phyloP scores from a whole-genome alignment of 2,113 vertebrate genomes.

The Grus americana region DNA sequence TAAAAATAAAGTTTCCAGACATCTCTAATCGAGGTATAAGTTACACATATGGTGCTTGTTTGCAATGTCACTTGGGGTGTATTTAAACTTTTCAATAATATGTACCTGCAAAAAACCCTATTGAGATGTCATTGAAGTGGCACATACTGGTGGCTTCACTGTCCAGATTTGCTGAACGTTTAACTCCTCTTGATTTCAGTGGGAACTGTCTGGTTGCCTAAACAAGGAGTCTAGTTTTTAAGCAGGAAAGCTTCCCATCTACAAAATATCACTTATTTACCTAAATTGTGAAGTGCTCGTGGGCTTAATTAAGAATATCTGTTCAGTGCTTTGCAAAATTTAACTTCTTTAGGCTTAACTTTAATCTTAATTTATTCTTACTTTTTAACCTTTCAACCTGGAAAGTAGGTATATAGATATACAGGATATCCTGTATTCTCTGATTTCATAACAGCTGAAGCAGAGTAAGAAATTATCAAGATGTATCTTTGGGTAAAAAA shows the following conservation, averaged over 20 bases:
- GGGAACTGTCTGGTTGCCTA: not conserved
- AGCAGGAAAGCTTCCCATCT: not conserved
- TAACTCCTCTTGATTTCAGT: not conserved
- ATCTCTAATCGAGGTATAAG: not conserved
- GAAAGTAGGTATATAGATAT: not conserved
- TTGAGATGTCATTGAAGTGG: not conserved
- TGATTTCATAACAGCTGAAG: not conserved
- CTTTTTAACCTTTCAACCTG: not conserved
- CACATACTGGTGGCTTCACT: not conserved
- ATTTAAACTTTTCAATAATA: not conserved
- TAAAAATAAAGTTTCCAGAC: not conserved
- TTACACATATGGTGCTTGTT: not conserved
- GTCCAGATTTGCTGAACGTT: not conserved
- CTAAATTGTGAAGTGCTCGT: not conserved
- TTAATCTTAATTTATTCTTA: not conserved
- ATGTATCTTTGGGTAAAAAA: not conserved
- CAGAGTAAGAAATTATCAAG: not conserved
- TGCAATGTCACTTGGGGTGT: not conserved
- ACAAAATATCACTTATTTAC: not conserved
- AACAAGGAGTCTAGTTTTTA: not conserved
- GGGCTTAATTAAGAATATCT: not conserved
- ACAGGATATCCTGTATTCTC: not conserved
- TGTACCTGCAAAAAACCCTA: not conserved
- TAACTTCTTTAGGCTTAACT: not conserved
- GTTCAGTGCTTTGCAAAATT: not conserved